Evolutionary conservation across 2,888 invertebrate species (phyloP).

Genomic region (Diplolepis rosae): DNA sequence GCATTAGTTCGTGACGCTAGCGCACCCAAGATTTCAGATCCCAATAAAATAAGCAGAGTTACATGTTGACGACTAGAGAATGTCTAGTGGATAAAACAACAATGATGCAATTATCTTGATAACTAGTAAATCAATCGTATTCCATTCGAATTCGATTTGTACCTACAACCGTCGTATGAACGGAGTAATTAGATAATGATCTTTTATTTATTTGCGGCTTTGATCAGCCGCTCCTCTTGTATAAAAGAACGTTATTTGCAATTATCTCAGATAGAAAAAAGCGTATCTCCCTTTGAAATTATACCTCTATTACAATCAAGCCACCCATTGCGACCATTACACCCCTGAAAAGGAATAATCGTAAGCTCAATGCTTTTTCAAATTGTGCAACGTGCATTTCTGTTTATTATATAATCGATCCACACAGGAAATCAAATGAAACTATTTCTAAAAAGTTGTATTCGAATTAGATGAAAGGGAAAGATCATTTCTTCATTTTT

Average conservation of each 20-base stretch:
- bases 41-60: background rate
- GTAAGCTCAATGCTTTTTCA: conserved; percentile 37
- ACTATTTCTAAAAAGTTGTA: no score
- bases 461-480: no score
- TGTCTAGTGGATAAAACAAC: background rate
- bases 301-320: conserved; percentile 73
- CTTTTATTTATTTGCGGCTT: conserved; percentile 68
- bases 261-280: conserved; percentile 65
- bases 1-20: no score
- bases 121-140: conserved; percentile 3
- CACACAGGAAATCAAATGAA: background rate
- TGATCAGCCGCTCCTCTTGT: conserved; percentile 60
- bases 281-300: conserved; percentile 64
- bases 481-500: no score
- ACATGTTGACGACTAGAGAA: background rate
- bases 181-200: conserved; percentile 70
- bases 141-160: background rate
- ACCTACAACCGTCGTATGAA: conserved; percentile 54
- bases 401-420: background rate
- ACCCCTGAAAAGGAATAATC: conserved; percentile 53
- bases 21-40: no score
- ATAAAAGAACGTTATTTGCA: conserved; percentile 68
- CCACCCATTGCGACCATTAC: conserved; percentile 67
- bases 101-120: background rate
- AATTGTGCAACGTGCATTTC: background rate